These are phyloP conservation scores for Calliopum simillimum DNA, from an alignment of 2,888 invertebrate genomes.

Conservation along the genomic window DNA sequence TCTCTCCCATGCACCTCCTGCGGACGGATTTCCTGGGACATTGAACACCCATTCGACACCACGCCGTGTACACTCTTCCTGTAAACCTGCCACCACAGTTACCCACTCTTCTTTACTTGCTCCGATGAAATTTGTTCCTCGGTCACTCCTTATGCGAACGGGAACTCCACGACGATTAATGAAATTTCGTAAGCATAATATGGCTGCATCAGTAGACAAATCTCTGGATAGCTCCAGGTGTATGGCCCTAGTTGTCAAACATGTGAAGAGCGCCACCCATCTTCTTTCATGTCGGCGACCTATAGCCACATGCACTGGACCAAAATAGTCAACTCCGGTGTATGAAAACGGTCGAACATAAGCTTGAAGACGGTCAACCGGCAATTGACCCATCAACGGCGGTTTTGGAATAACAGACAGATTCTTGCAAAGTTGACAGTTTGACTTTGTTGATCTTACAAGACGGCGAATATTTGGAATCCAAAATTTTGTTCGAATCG, in stretches of 20 bases:
- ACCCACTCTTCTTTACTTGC: conserved; percentile 34
- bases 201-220: conserved; percentile 27
- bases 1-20: conserved; percentile 41
- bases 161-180: conserved; percentile 34
- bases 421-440: too few relatives aligned
- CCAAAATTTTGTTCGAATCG: too few relatives aligned
- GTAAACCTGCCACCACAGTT: conserved; percentile 2
- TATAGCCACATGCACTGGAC: conserved; percentile 16
- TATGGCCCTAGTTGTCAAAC: conserved; percentile 36
- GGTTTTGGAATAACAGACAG: too few relatives aligned
- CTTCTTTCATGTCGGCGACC: conserved; percentile 23
- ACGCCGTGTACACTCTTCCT: conserved; percentile 34
- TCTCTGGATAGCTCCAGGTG: conserved; percentile 26
- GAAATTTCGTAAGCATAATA: conserved; percentile 26
- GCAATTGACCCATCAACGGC: conserved; percentile 29
- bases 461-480: too few relatives aligned
- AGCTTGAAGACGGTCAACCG: not conserved
- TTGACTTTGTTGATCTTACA: too few relatives aligned
- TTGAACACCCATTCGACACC: conserved; percentile 43
- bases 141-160: conserved; percentile 31
- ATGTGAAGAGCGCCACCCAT: conserved; percentile 38
- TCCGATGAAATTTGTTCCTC: conserved; percentile 34
- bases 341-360: not conserved
- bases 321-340: conserved; percentile 15
- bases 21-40: conserved; percentile 36